Evolutionary conservation across 1,140 invertebrate genomes (phyloP).

Genomic region (Drosophila jambulina): DNA sequence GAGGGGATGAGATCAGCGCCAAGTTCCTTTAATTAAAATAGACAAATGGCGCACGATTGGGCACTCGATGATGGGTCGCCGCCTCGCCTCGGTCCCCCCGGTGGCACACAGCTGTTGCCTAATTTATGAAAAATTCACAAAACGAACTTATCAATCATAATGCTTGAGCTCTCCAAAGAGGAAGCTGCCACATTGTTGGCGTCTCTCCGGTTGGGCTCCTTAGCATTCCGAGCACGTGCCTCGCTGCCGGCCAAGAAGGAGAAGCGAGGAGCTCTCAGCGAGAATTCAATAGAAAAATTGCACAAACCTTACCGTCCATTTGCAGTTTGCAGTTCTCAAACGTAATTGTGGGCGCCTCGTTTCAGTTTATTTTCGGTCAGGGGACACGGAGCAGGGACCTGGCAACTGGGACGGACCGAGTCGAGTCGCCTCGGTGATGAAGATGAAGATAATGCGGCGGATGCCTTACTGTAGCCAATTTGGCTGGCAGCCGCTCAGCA

Average conservation of each 20-base stretch:
- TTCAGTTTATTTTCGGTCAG: constrained; percentile 47
- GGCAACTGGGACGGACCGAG: not conserved
- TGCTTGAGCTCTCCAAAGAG: constrained; percentile 49
- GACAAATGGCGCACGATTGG: constrained; percentile 82
- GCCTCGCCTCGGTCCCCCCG: not conserved
- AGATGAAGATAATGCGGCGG: constrained; percentile 80
- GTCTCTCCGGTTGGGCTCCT: constrained; percentile 28
- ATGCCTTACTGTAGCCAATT: constrained; percentile 79
- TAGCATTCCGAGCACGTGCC: constrained; percentile 72
- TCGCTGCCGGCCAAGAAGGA: constrained; percentile 50
- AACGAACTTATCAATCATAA: constrained; percentile 83
- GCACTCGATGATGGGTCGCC: constrained; percentile 62
- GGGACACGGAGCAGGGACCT: not conserved
- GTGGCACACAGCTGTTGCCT: constrained; percentile 63
- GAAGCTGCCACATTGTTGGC: constrained; percentile 59
- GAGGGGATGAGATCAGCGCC: constrained; percentile 36
- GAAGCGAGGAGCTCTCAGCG: constrained; percentile 29
- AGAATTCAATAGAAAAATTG: constrained; percentile 80
- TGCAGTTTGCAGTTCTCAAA: constrained; percentile 75
- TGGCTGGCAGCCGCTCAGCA: constrained; percentile 79
- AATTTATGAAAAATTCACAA: constrained; percentile 84
- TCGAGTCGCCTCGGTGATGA: constrained; percentile 57
- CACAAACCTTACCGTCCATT: constrained; percentile 56
- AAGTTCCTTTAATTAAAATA: constrained; percentile 79
- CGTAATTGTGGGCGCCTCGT: constrained; percentile 69